Conservation (phyloP, 2,113 vertebrate species). For the Corythornis vintsioides region DNA sequence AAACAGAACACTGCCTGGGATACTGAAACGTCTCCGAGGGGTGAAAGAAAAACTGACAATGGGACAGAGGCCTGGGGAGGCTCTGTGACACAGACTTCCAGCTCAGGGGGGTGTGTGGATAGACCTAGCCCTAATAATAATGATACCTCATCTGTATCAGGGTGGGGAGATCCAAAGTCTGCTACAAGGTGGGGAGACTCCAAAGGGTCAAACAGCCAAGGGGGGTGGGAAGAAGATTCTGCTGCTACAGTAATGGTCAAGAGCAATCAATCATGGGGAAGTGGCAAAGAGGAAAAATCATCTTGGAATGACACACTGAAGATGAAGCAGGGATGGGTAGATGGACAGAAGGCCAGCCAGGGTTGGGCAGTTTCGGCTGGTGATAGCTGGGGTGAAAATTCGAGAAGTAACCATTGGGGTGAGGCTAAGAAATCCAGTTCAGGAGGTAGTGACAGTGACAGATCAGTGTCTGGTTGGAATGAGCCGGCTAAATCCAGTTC, state of each 20-base stretch:
- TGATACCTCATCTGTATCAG: constrained; percentile 79
- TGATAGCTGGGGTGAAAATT: constrained; percentile 81
- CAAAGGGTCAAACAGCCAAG: constrained; percentile 85
- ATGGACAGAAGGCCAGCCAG: constrained; percentile 76
- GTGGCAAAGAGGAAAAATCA: constrained; percentile 81
- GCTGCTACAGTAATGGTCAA: constrained; percentile 82
- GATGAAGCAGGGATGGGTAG: constrained; percentile 84
- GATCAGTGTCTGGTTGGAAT: constrained; percentile 91
- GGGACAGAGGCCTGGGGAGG: constrained; percentile 88
- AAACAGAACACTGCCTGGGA: constrained; percentile 98
- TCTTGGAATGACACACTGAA: constrained; percentile 90
- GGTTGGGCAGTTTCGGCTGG: constrained; percentile 80
- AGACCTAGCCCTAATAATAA: constrained; percentile 78
- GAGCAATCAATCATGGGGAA: constrained; percentile 82
- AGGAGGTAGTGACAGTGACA: constrained; percentile 88
- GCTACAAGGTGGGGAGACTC: constrained; percentile 86
- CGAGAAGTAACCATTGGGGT: constrained; percentile 88
- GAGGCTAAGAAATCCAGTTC: constrained; percentile 88
- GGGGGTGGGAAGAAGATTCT: constrained; percentile 81
- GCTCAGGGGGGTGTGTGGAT: constrained; percentile 86
- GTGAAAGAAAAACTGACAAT: constrained; percentile 86
- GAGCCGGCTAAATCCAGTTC: constrained; percentile 83
- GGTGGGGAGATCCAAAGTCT: constrained; percentile 85
- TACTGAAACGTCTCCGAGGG: constrained; percentile 78
- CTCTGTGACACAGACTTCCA: constrained; percentile 84